These are phyloP conservation scores for Notolabrus celidotus DNA, from an alignment of 2,797 vertebrate genomes.

Conservation along the genomic window DNA sequence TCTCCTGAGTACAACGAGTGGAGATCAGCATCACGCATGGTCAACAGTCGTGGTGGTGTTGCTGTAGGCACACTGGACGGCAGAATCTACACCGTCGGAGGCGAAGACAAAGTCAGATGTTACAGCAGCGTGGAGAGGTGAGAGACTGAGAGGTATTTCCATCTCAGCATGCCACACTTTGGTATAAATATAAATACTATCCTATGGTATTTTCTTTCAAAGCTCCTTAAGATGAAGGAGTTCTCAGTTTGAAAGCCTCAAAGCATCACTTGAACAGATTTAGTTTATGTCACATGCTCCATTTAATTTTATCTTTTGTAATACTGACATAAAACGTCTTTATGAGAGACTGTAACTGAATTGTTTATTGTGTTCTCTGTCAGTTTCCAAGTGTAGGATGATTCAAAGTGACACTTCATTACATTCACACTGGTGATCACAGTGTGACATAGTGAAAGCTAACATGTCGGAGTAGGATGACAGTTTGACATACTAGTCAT, in stretches of 20 bases:
- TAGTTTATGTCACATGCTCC: constrained; percentile 12
- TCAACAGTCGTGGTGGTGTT: constrained; percentile 59
- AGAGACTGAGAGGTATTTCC: not conserved
- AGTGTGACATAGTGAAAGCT: not conserved
- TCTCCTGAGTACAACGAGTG: constrained; percentile 77
- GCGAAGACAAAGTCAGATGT: constrained; percentile 63
- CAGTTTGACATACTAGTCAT: constrained; percentile 18
- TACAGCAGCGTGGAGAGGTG: constrained; percentile 78
- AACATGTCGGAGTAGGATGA: not conserved
- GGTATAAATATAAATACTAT: not conserved
- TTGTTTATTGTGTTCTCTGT: constrained; percentile 10
- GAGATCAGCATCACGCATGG: constrained; percentile 69
- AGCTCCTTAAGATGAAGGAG: not conserved
- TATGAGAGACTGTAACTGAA: constrained; percentile 21
- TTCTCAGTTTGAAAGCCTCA: not conserved
- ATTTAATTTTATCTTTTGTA: constrained; percentile 27
- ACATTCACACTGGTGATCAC: constrained; percentile 6
- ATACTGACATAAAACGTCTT: constrained; percentile 20
- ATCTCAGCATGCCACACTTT: not conserved
- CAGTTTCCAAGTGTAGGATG: not conserved
- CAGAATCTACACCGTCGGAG: constrained; percentile 67
- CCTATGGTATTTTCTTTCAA: not conserved
- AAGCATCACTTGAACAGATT: constrained; percentile 22
- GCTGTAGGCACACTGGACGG: constrained; percentile 69
- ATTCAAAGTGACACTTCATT: constrained; percentile 37